These are phyloP conservation scores for Drosophila ironensis DNA, from an alignment of 1,140 invertebrate genomes.

Conservation along the genomic window DNA sequence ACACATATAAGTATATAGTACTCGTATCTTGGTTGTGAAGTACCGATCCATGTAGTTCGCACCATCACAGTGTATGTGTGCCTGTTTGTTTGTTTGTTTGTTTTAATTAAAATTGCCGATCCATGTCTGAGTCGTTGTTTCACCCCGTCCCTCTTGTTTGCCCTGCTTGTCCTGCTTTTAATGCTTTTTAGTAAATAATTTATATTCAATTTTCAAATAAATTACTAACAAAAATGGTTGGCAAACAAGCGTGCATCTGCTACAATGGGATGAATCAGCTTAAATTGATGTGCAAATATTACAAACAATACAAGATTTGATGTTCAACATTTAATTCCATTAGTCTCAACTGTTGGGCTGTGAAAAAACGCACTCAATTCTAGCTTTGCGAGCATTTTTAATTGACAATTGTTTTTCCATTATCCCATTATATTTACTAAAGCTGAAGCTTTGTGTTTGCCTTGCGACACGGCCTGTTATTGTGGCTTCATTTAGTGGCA, in stretches of 20 bases:
- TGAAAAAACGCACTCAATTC: slow-evolving; percentile 1
- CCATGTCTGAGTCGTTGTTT: slow-evolving; percentile 27
- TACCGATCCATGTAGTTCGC: slow-evolving; percentile 23
- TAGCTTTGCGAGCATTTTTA: not conserved
- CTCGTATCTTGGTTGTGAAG: not conserved
- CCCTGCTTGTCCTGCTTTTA: slow-evolving; percentile 12
- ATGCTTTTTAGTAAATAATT: slow-evolving; percentile 67
- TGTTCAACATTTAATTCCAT: slow-evolving; percentile 16
- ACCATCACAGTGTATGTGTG: slow-evolving; percentile 10
- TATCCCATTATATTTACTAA: slow-evolving; percentile 10
- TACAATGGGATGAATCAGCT: slow-evolving; percentile 9
- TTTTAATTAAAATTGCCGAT: slow-evolving; percentile 72
- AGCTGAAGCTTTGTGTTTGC: not conserved
- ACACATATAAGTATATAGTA: slow-evolving; percentile 6
- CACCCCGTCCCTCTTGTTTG: not conserved
- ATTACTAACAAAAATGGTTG: slow-evolving; percentile 68
- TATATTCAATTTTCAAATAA: slow-evolving; percentile 75
- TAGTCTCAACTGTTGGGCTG: slow-evolving; percentile 4
- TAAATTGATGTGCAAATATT: slow-evolving; percentile 6
- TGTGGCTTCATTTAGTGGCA: slow-evolving; percentile 24
- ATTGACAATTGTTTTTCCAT: slow-evolving; percentile 26
- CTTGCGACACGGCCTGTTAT: slow-evolving; percentile 9
- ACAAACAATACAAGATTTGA: not conserved
- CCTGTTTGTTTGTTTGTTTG: slow-evolving; percentile 53
- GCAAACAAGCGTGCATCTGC: slow-evolving; percentile 23